Evolutionary conservation across 2,797 vertebrate genomes (phyloP), one percentile per base, ranked within the genome.

Genomic region (Epinephelus coioides): DNA sequence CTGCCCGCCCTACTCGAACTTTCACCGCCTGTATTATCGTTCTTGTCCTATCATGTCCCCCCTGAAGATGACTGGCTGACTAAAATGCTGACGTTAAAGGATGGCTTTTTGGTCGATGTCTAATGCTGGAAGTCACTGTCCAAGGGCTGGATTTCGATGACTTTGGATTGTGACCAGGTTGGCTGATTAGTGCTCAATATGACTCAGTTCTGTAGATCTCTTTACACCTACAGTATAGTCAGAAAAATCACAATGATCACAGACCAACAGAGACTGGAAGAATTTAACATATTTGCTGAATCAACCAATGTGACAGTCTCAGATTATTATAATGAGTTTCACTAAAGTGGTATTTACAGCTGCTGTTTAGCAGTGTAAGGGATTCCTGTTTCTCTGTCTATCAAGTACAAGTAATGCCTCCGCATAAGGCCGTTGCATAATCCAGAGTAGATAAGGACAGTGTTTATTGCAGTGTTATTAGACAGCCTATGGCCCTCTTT

Each of bases 391-490:
- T 19, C 54, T 53, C 47, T 59, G 30, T 62, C 57, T 34, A 60
- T 44, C 8, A 1, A 18, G 8, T 5, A 23, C 25, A 51, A 78
- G 3, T 19, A 60, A 23, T 3, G 49, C 14, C 13, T 61, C 61
- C 18, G 1, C 61, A 40, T 53, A 21, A 56, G 44, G 15, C 68
- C 12, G 62, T 30, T 63, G 11, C 44, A 13, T 11, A 55, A 23
- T n/a, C 27, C 21, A 67, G 19, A 17, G 13, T 4, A 65, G 14
- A 73, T 66, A 63, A 67, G 38, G 6, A 66, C 12, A 62, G n/a
- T 19, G 43, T 68, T 70, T 59, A 66, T 34, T 15, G n/a, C 56
- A 46, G 6, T 47, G 62, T 59, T 60, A 64, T 57, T 53, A 57
- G 0, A 23, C 46, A 67, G 55, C 25, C 44, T 7, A n/a, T 38